Evolutionary conservation across 2,113 vertebrate species (phyloP).

Genomic region (Silurus glanis): DNA sequence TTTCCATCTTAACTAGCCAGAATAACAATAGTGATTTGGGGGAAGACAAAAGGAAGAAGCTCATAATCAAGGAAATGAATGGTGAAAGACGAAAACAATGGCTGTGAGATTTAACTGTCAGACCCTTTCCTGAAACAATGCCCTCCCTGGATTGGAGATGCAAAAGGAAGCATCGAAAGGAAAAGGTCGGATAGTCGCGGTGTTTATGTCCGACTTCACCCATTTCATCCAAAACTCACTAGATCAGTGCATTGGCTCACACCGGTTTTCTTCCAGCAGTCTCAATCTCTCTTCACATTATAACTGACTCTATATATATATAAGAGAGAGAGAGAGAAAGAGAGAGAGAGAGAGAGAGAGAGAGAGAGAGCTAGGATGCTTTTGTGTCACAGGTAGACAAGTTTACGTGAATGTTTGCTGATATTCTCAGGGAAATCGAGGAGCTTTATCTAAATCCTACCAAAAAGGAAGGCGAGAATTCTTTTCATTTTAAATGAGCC

Average conservation of each 20-base stretch:
- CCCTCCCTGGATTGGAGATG: neutral
- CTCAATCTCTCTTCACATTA: neutral
- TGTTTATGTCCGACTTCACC: neutral
- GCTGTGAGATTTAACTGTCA: constrained; percentile 23
- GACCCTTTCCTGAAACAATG: constrained; percentile 30
- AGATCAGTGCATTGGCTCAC: neutral
- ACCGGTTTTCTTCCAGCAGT: neutral
- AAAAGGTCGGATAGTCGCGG: constrained; percentile 9
- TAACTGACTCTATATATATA: neutral
- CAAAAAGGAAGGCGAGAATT: neutral
- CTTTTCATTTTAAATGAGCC: neutral
- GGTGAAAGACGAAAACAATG: constrained; percentile 30
- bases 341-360: too few species aligned
- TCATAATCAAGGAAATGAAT: constrained; percentile 38
- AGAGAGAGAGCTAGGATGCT: neutral
- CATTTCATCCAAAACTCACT: neutral
- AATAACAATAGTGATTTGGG: constrained; percentile 26
- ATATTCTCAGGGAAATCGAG: neutral
- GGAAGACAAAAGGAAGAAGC: constrained; percentile 31
- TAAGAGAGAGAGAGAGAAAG: too few species aligned
- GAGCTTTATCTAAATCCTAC: neutral
- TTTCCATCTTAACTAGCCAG: neutral
- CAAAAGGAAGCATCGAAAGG: constrained; percentile 9
- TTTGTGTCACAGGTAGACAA: neutral
- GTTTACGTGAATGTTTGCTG: neutral